Percentiles rank a stretch among this genome's conserved stretches.
phyloP scores from a whole-genome alignment of 37 sponge, comb jelly and placozoan genomes.

The Beroe forskalii region DNA sequence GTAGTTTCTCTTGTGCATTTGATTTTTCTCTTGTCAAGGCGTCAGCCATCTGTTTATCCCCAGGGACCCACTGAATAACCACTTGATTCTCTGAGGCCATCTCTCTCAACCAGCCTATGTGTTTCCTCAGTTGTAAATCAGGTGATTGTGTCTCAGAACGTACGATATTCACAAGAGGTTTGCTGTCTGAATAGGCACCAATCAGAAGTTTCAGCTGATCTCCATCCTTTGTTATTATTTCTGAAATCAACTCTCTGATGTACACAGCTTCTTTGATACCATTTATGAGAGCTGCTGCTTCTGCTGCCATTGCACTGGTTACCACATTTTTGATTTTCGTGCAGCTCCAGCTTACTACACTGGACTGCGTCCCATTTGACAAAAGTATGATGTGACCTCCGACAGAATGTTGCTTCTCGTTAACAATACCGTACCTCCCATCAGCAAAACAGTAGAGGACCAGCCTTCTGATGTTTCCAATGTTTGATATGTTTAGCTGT shows the following conservation, averaged over 20 bases:
- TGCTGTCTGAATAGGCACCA: not conserved
- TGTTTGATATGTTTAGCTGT: not conserved
- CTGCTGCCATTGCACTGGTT: not conserved
- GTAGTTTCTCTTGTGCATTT: not conserved
- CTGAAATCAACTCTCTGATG: not conserved
- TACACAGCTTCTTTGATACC: not conserved
- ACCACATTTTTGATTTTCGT: not conserved
- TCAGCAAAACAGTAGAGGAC: not conserved
- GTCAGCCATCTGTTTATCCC: not conserved
- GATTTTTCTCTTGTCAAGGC: not conserved
- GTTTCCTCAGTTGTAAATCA: not conserved
- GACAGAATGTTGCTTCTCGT: not conserved
- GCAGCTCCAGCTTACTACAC: not conserved
- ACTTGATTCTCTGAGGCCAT: not conserved
- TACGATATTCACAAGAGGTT: not conserved
- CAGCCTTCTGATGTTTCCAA: not conserved
- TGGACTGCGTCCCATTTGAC: not conserved
- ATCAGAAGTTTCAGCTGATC: not conserved
- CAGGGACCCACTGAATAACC: not conserved
- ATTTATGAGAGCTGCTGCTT: not conserved
- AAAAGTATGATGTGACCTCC: not conserved
- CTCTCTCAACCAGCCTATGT: not conserved
- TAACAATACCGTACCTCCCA: not conserved
- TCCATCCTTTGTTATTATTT: not conserved
- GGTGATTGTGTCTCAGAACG: not conserved